phyloP scores from a whole-genome alignment of 1,140 invertebrate genomes.

The Drosophila albomicans region DNA sequence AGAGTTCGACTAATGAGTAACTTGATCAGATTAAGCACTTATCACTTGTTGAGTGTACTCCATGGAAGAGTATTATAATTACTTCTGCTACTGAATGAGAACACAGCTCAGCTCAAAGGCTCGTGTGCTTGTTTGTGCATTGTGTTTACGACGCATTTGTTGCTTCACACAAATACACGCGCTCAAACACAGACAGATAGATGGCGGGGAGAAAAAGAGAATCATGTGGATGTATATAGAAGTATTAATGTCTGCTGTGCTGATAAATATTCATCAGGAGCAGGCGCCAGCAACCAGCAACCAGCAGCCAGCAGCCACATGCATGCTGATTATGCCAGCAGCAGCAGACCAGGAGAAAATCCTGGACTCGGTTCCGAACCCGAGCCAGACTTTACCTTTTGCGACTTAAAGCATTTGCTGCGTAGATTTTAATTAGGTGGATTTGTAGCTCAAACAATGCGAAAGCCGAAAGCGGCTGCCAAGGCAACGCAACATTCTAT shows the following conservation, averaged over 20 bases:
- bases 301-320: slow-evolving; percentile 29
- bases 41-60: background rate
- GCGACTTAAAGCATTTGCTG: slow-evolving; percentile 60
- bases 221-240: slow-evolving; percentile 14
- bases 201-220: background rate
- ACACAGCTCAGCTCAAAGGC: slow-evolving; percentile 13
- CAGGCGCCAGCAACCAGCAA: background rate
- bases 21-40: too few species aligned
- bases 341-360: background rate
- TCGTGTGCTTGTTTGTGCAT: slow-evolving; percentile 27
- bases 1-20: too few species aligned
- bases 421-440: slow-evolving; percentile 81
- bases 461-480: slow-evolving; percentile 25
- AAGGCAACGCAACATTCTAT: slow-evolving; percentile 22
- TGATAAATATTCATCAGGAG: slow-evolving; percentile 59
- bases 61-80: slow-evolving; percentile 31
- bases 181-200: slow-evolving; percentile 1
- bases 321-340: slow-evolving; percentile 53
- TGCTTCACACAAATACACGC: background rate
- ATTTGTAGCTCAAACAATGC: slow-evolving; percentile 72
- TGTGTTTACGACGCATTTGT: slow-evolving; percentile 26
- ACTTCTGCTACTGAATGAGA: slow-evolving; percentile 2
- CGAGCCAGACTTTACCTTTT: slow-evolving; percentile 37
- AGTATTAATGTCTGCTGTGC: slow-evolving; percentile 40
- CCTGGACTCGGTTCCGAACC: background rate